Conservation (phyloP, 2,888 invertebrate genomes). For the Schizaphis graminum region DNA sequence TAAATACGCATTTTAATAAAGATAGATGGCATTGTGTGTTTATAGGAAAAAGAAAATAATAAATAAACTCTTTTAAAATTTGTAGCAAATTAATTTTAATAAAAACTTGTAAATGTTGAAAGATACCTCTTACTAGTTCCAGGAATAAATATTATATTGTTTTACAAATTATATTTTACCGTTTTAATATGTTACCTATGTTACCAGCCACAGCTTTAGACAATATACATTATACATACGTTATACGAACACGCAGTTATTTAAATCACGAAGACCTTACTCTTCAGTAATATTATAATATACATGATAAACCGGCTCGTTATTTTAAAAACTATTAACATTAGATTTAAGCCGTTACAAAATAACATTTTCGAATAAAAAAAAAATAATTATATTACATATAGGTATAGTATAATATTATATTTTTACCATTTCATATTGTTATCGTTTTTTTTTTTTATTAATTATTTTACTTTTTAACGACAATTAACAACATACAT, state of each 20-base stretch:
- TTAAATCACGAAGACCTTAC: background rate
- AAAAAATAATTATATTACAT: too few species aligned
- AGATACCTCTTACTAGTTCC: background rate
- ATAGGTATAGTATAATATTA: too few species aligned
- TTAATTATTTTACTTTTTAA: background rate
- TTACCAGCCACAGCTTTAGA: too few species aligned
- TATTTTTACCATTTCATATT: too few species aligned
- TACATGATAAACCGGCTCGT: too few species aligned
- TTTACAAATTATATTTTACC: background rate
- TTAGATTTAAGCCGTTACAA: background rate
- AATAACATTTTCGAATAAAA: background rate
- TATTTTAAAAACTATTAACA: background rate
- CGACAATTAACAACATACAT: background rate
- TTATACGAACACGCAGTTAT: too few species aligned
- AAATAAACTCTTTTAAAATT: background rate
- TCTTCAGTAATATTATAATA: background rate
- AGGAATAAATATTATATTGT: background rate
- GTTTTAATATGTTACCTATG: too few species aligned
- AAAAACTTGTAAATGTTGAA: background rate
- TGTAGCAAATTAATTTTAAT: background rate
- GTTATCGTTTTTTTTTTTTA: background rate
- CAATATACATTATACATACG: too few species aligned
- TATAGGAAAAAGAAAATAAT: background rate
- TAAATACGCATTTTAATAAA: conserved; percentile 9
- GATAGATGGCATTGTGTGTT: background rate